A percentile compares a stretch with the other conserved stretches of the same genome.
Conservation (phyloP, 2,797 vertebrate species). For the Mus caroli region DNA sequence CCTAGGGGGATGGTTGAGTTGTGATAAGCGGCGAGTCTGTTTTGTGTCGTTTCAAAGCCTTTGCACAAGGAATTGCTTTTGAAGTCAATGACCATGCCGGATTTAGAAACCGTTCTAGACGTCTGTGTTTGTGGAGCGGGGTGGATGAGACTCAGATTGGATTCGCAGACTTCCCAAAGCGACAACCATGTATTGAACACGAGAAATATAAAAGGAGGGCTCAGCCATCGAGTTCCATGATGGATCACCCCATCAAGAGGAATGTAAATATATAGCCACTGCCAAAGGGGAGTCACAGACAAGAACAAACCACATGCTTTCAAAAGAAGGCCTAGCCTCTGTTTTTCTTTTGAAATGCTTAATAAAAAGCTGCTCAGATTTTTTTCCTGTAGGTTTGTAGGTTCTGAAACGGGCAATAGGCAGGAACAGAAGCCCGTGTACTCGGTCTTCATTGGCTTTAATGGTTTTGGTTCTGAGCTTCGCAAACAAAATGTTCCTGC, state of each 20-base stretch:
- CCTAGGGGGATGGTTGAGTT: slow-evolving; percentile 63
- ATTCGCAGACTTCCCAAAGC: not conserved
- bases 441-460: slow-evolving; percentile 72
- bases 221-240: slow-evolving; percentile 3
- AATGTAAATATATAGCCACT: slow-evolving; percentile 6
- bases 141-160: not conserved
- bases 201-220: not conserved
- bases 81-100: slow-evolving; percentile 51
- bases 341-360: slow-evolving; percentile 71
- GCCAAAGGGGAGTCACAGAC: not conserved
- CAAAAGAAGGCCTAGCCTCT: not conserved
- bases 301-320: not conserved
- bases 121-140: slow-evolving; percentile 10
- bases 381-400: slow-evolving; percentile 44
- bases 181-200: not conserved
- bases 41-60: slow-evolving; percentile 74
- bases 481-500: slow-evolving; percentile 74
- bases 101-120: slow-evolving; percentile 65
- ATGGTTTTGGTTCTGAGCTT: slow-evolving; percentile 80
- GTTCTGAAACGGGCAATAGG: slow-evolving; percentile 59
- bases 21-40: slow-evolving; percentile 73
- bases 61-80: slow-evolving; percentile 72
- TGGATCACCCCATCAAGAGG: slow-evolving; percentile 55
- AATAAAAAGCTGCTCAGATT: slow-evolving; percentile 62
- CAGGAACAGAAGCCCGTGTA: slow-evolving; percentile 58